Evolutionary conservation across 2,888 invertebrate genomes (phyloP), one percentile per base, ranked within the genome.

Genomic region (Drosophila longiperda): DNA sequence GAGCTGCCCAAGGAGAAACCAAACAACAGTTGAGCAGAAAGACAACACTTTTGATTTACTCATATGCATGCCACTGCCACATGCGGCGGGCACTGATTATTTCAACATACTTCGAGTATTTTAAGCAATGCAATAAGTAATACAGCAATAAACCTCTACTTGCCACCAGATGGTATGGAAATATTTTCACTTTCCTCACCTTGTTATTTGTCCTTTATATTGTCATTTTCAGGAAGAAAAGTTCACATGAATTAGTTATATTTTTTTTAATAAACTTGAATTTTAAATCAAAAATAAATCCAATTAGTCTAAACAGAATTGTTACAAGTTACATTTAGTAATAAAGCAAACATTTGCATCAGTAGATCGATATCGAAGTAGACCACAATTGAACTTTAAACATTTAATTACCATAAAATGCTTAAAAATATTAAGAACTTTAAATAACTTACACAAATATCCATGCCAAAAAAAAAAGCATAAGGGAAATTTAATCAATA

Each of bases 11-110:
- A 36, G 58, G 23, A 26, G n/a, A 52, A n/a, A 40, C n/a, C 6
- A 12, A 38, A 54, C 26, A 53, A 23, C n/a, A 54, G 38, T 53
- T n/a, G 20, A 11, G 48, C 26, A 40, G 49, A 60, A 65, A 64
- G 69, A 79, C 67, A 75, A 67, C 61, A 60, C 61, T 50, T 80
- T 80, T 80, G 80, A 78, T 78, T 78, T 78, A 78, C 80, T 71
- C 71, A 57, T 60, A 61, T 79, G 80, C 65, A 69, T 74, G 79
- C 74, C 57, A 33, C 65, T 69, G 60, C 62, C 75, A 23, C 40
- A 48, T 52, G 20, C 49, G 50, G 23, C 52, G n/a, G 38, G 17
- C 36, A 59, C 62, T 59, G 49, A 54, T 73, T 78, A 63, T 63
- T 60, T 66, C 53, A 66, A 73, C 77, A 62, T 58, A 65, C 49